Conservation (phyloP, 2,113 vertebrate genomes). For the Crotalus tigris region DNA sequence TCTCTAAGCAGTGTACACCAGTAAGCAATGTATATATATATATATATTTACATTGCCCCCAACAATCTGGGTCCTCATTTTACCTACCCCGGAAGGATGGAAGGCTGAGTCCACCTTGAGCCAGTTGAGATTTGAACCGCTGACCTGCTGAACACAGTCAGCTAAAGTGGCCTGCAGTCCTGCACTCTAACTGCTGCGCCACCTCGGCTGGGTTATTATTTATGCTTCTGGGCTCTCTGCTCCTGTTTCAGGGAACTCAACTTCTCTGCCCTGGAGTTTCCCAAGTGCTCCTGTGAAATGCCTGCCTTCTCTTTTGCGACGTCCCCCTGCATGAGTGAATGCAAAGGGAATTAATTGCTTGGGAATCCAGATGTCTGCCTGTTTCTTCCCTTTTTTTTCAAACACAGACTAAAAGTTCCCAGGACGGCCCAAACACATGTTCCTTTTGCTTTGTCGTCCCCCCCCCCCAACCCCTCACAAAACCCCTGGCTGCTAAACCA, state of each 20-base stretch:
- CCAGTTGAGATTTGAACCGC: too few relatives aligned
- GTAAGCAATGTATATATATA: too few relatives aligned
- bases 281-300: conserved; percentile 97
- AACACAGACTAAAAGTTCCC: conserved; percentile 69
- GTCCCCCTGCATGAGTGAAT: conserved; percentile 98
- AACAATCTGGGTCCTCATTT: too few relatives aligned
- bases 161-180: too few relatives aligned
- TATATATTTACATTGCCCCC: too few relatives aligned
- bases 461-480: conserved; percentile 80
- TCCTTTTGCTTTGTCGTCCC: conserved; percentile 80
- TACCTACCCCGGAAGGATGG: too few relatives aligned
- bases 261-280: conserved; percentile 64
- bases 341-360: conserved; percentile 93
- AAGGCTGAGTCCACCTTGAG: too few relatives aligned
- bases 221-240: conserved; percentile 67
- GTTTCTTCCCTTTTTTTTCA: conserved; percentile 48
- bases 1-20: too few relatives aligned
- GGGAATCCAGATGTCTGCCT: conserved; percentile 80
- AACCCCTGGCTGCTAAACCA: conserved; percentile 83
- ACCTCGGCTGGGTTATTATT: background rate
- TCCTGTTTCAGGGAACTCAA: conserved; percentile 55
- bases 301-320: conserved; percentile 80
- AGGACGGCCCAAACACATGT: conserved; percentile 77
- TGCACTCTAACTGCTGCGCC: too few relatives aligned
- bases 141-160: too few relatives aligned